Evolutionary conservation across 1,140 invertebrate genomes (phyloP).

Genomic region (Anoplolepis gracilipes): DNA sequence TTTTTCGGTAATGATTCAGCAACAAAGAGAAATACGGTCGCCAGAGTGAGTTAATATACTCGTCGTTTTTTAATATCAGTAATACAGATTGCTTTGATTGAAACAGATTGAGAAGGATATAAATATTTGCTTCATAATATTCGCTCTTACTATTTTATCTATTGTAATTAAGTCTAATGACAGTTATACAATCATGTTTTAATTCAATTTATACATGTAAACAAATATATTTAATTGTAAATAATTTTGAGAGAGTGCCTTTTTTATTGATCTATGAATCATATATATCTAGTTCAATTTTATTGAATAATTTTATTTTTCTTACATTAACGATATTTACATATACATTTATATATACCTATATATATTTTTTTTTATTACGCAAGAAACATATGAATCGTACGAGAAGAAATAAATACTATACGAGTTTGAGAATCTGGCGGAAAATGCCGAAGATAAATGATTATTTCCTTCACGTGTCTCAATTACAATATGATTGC

Average conservation of each 20-base stretch:
- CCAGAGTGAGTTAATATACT: background rate
- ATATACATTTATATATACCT: background rate
- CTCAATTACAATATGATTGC: background rate
- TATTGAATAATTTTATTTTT: background rate
- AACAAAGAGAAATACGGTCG: background rate
- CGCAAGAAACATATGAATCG: background rate
- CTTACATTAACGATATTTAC: background rate
- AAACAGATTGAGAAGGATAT: background rate
- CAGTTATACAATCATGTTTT: background rate
- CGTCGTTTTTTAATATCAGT: background rate
- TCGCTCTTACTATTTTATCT: background rate
- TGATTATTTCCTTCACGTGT: background rate
- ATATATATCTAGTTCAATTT: background rate
- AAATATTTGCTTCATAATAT: no score
- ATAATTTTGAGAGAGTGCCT: background rate
- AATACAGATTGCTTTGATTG: slow-evolving; percentile 14
- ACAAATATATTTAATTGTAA: background rate
- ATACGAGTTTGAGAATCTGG: background rate
- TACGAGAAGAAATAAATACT: background rate
- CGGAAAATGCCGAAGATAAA: background rate
- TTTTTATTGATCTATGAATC: background rate
- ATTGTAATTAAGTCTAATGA: background rate
- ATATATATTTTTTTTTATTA: background rate
- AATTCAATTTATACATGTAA: background rate
- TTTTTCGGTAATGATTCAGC: background rate